These are phyloP conservation scores for Dolichotis patagonum DNA, from an alignment of 2,113 vertebrate genomes.

Conservation along the genomic window DNA sequence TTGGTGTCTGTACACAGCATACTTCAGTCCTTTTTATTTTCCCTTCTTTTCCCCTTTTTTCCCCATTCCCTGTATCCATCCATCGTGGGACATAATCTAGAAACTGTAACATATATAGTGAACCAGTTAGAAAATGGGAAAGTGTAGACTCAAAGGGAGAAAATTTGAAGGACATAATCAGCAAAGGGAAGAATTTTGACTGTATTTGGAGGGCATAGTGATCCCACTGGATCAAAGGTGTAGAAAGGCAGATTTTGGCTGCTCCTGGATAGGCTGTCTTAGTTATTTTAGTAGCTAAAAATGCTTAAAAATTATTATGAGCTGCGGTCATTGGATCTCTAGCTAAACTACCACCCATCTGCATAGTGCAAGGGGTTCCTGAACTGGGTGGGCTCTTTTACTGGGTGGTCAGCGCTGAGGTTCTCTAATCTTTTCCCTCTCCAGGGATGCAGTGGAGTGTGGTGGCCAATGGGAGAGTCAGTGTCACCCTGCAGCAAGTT, in stretches of 20 bases:
- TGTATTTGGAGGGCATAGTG: neutral
- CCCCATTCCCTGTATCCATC: neutral
- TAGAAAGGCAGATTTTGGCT: neutral
- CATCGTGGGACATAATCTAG: neutral
- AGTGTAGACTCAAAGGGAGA: neutral
- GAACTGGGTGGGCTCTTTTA: neutral
- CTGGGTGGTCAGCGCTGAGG: constrained; percentile 51
- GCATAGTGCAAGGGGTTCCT: neutral
- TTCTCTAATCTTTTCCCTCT: constrained; percentile 75
- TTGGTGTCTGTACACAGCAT: neutral
- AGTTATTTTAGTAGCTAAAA: neutral
- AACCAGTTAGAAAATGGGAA: neutral
- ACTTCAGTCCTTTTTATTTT: neutral
- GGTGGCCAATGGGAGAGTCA: constrained; percentile 79
- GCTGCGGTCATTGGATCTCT: neutral
- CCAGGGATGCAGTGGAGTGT: constrained; percentile 80
- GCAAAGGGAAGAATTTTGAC: neutral
- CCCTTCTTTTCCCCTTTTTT: neutral
- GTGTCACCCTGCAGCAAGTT: constrained; percentile 67
- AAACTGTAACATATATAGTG: neutral
- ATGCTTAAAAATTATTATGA: neutral
- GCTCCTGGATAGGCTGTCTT: neutral
- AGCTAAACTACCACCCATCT: neutral
- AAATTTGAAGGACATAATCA: neutral
- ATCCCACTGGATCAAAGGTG: neutral